These are phyloP conservation scores for Rhea americana DNA, from an alignment of 2,113 vertebrate genomes.

Conservation along the genomic window DNA sequence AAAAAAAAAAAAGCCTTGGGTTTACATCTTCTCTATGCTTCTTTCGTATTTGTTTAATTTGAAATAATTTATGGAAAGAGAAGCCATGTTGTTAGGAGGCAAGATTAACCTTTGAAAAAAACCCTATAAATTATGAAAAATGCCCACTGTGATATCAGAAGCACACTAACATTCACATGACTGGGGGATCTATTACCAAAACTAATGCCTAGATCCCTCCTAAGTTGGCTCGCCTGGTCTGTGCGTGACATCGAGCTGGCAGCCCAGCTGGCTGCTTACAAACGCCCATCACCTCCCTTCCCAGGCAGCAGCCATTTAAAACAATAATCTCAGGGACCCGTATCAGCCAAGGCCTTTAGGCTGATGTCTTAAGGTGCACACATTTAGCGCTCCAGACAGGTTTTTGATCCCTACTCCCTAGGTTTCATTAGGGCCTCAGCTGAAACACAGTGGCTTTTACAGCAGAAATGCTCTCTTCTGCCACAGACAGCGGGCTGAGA, in stretches of 20 bases:
- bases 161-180: not conserved
- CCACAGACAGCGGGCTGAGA: too few species aligned
- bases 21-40: not conserved
- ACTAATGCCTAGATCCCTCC: not conserved
- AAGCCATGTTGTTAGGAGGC: not conserved
- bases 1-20: not conserved
- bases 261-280: not conserved
- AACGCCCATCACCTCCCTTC: not conserved
- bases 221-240: fast-evolving
- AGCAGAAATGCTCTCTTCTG: too few species aligned
- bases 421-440: not conserved
- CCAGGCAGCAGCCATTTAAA: fast-evolving
- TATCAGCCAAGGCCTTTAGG: not conserved
- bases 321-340: not conserved
- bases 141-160: not conserved
- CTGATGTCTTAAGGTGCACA: not conserved
- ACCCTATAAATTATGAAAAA: not conserved
- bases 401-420: not conserved
- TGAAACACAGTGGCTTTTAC: not conserved
- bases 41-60: not conserved
- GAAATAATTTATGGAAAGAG: not conserved
- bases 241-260: too few species aligned
- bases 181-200: not conserved
- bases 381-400: not conserved
- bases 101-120: not conserved